Conservation (phyloP, 2,888 invertebrate species). For the Mechanitis mazaeus region DNA sequence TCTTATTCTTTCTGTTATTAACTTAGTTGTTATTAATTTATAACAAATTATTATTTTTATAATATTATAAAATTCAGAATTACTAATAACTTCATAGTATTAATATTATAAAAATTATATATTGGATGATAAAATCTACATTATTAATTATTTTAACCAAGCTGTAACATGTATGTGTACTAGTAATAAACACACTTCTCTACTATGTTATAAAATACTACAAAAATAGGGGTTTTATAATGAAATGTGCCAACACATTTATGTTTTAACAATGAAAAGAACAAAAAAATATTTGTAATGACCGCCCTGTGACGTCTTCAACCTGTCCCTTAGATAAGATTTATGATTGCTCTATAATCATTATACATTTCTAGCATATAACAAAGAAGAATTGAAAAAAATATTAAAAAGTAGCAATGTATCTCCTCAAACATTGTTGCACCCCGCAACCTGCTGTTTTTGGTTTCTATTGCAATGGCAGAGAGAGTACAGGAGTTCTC, state of each 20-base stretch:
- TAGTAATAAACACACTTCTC: no score
- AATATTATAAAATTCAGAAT: no score
- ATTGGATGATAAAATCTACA: no score
- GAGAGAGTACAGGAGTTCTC: constrained; percentile 26
- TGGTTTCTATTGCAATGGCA: constrained; percentile 14
- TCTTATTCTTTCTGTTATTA: background rate
- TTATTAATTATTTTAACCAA: no score
- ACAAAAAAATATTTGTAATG: constrained; percentile 64
- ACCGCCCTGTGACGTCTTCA: constrained; percentile 66
- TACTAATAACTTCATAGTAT: no score
- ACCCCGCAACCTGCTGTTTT: constrained; percentile 25
- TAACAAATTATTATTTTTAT: no score
- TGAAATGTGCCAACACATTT: background rate
- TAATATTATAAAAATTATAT: no score
- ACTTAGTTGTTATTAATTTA: background rate
- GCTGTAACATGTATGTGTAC: no score
- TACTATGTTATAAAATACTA: no score
- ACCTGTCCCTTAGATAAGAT: constrained; percentile 52
- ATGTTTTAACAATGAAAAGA: constrained; percentile 55
- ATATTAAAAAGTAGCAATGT: constrained; percentile 44
- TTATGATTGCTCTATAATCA: constrained; percentile 46
- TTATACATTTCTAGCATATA: constrained; percentile 39
- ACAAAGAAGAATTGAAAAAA: background rate
- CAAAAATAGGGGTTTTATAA: background rate
- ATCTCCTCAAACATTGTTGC: constrained; percentile 27